These are phyloP conservation scores for Neolamprologus toae DNA, from an alignment of 2,113 vertebrate genomes.

Conservation along the genomic window DNA sequence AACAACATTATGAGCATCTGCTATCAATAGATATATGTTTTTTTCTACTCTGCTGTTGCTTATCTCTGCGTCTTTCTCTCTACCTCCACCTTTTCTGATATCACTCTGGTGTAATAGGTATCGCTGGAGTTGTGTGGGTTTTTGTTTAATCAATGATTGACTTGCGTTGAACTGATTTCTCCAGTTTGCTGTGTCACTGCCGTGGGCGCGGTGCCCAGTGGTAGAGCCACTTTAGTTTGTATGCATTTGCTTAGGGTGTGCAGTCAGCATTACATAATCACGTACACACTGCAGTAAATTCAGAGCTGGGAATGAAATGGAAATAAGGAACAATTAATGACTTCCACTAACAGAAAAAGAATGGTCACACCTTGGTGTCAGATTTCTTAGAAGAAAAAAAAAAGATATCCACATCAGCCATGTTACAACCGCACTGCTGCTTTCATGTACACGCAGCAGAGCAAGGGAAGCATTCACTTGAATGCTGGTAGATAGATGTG, in stretches of 20 bases:
- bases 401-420: neutral
- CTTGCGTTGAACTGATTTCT: slow-evolving; percentile 10
- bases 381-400: neutral
- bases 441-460: neutral
- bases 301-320: neutral
- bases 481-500: neutral
- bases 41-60: neutral
- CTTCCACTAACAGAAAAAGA: neutral
- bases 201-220: slow-evolving; percentile 45
- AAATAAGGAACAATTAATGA: slow-evolving; percentile 13
- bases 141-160: slow-evolving; percentile 68
- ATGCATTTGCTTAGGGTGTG: slow-evolving; percentile 64
- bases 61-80: neutral
- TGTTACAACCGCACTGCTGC: neutral
- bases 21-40: neutral
- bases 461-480: neutral
- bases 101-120: neutral
- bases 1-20: neutral
- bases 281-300: neutral
- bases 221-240: slow-evolving; percentile 2
- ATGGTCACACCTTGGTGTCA: neutral
- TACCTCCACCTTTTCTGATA: neutral
- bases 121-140: neutral
- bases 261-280: slow-evolving; percentile 26
- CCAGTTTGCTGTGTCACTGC: slow-evolving; percentile 62